A percentile compares a stretch with the other conserved stretches of the same genome.
Evolutionary conservation across 2,888 invertebrate species (phyloP).

Genomic region (Athripsodes cinereus): DNA sequence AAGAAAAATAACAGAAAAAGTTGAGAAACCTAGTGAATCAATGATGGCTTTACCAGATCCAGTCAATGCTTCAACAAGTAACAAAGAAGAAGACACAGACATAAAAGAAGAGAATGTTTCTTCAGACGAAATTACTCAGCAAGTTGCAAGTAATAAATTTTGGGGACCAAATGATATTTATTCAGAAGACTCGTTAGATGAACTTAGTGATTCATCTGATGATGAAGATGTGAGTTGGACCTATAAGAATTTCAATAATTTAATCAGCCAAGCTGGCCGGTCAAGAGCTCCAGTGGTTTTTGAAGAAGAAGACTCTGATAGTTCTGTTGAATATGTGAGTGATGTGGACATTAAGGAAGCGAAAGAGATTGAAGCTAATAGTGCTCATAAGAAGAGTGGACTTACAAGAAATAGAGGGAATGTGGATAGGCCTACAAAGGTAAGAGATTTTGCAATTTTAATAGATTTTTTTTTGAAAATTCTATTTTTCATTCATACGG

Average conservation of each 20-base stretch:
- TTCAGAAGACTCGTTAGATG: neutral
- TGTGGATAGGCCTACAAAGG: constrained; percentile 33
- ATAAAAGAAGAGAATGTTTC: neutral
- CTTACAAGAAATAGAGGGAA: constrained; percentile 23
- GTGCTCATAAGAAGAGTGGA: neutral
- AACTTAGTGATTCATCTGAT: neutral
- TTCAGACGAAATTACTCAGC: neutral
- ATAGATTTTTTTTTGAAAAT: no score
- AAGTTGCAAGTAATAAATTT: neutral
- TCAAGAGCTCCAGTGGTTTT: neutral
- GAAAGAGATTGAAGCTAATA: neutral
- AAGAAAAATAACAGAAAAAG: neutral
- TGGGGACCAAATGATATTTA: neutral
- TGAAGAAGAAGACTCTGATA: neutral
- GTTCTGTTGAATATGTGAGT: neutral
- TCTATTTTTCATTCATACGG: no score
- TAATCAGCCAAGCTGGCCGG: neutral
- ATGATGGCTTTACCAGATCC: neutral
- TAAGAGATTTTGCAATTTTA: no score
- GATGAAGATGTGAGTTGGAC: neutral
- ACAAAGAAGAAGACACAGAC: neutral
- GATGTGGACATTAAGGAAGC: neutral
- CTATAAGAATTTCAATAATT: neutral
- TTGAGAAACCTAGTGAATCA: neutral
- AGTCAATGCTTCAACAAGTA: neutral